Evolutionary conservation across 92 coral and sea anemone species (phyloP).

Genomic region (Galaxea fascicularis): DNA sequence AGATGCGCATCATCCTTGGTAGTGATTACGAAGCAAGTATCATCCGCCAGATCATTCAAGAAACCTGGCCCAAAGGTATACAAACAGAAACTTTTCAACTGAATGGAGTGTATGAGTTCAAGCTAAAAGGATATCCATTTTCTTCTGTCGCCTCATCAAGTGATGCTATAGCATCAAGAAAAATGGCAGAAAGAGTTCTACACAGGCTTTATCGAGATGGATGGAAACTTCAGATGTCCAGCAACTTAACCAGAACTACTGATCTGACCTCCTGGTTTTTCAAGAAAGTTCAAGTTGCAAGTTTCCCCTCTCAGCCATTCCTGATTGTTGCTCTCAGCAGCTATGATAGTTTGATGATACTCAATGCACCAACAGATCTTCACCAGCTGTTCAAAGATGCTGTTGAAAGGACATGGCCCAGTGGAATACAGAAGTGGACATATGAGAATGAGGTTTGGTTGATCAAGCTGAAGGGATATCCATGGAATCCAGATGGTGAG

Average conservation of each 20-base stretch:
- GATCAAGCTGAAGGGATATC: constrained; percentile 67
- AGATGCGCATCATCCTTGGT: constrained; percentile 60
- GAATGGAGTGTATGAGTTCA: constrained; percentile 67
- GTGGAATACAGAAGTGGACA: constrained; percentile 63
- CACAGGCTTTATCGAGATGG: constrained; percentile 74
- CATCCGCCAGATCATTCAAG: constrained; percentile 68
- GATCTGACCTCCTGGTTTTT: constrained; percentile 70
- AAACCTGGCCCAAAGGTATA: constrained; percentile 71
- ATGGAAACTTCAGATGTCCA: constrained; percentile 60
- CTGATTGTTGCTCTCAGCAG: constrained; percentile 65
- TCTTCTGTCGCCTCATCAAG: neutral
- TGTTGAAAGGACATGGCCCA: constrained; percentile 55
- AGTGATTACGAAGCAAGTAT: constrained; percentile 50
- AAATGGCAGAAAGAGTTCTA: constrained; percentile 59
- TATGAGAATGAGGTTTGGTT: constrained; percentile 40
- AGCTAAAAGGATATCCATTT: constrained; percentile 72
- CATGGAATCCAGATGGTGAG: constrained; percentile 66
- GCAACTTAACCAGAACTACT: constrained; percentile 44
- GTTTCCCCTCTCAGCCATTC: constrained; percentile 41
- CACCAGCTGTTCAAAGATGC: constrained; percentile 54
- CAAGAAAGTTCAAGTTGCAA: constrained; percentile 46
- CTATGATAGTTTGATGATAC: constrained; percentile 69
- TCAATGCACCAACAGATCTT: constrained; percentile 64
- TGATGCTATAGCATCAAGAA: constrained; percentile 42
- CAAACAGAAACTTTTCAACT: constrained; percentile 23